Percentiles rank a stretch among this genome's conserved stretches.
Conservation (phyloP, 1,140 invertebrate genomes). For the Cardiocondyla obscurior region DNA sequence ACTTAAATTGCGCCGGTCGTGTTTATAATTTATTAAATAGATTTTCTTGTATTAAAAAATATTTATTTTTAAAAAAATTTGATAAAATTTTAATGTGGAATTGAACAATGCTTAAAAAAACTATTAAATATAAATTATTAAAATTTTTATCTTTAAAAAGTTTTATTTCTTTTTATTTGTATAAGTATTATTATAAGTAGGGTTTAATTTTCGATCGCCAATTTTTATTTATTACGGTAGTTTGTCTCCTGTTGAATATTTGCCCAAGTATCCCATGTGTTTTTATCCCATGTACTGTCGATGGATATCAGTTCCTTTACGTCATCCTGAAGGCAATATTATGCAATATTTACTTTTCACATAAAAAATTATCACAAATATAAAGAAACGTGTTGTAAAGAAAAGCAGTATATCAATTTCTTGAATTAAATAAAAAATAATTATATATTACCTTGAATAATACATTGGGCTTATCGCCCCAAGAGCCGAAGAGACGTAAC, state of each 20-base stretch:
- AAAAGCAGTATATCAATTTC: background rate
- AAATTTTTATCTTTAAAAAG: background rate
- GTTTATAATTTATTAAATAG: background rate
- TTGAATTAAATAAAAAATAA: background rate
- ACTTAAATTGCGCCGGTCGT: background rate
- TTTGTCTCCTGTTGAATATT: conserved; percentile 26
- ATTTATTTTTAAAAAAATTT: background rate
- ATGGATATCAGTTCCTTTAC: conserved; percentile 67
- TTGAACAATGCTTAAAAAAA: too few species aligned
- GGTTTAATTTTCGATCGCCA: background rate
- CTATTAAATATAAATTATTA: too few species aligned
- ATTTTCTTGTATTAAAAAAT: background rate
- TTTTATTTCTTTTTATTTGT: conserved; percentile 10
- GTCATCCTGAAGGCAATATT: conserved; percentile 70
- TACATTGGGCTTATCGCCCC: conserved; percentile 82
- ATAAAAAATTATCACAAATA: background rate
- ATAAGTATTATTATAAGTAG: background rate
- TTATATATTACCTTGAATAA: conserved; percentile 84
- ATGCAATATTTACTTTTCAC: background rate
- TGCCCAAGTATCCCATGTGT: conserved; percentile 74
- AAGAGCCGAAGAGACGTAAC: conserved; percentile 84
- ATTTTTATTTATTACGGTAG: conserved; percentile 2
- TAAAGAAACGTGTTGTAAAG: background rate
- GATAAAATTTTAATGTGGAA: too few species aligned
- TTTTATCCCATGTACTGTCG: conserved; percentile 71